Evolutionary conservation across 2,888 invertebrate genomes (phyloP).

Genomic region (Drosophila emarginata): DNA sequence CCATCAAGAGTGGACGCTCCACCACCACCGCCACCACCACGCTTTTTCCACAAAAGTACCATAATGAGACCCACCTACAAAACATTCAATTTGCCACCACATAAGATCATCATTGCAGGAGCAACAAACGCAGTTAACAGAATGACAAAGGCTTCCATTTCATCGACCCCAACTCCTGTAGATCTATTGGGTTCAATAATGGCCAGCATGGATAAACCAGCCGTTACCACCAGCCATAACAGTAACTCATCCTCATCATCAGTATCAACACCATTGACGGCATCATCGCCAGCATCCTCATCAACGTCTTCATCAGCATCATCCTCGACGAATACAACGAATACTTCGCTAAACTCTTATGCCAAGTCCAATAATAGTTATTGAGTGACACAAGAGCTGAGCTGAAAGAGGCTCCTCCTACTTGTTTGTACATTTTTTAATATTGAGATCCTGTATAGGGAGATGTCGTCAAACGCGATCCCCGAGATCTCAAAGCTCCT

Average conservation of each 20-base stretch:
- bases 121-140: conserved; percentile 16
- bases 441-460: not conserved
- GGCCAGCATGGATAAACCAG: conserved; percentile 82
- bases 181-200: conserved; percentile 82
- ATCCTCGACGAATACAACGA: conserved; percentile 45
- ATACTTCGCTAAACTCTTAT: conserved; percentile 51
- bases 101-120: conserved; percentile 66
- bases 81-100: conserved; percentile 64
- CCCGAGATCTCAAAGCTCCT: conserved; percentile 13
- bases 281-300: conserved; percentile 2
- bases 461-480: conserved; percentile 27
- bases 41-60: conserved; percentile 26
- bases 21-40: conserved; percentile 70
- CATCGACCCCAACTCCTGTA: conserved; percentile 52
- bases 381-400: conserved; percentile 30
- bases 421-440: conserved; percentile 8
- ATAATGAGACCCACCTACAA: conserved; percentile 58
- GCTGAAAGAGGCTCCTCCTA: conserved; percentile 60
- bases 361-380: conserved; percentile 56
- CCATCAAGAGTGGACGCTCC: conserved; percentile 32
- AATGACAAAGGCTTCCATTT: conserved; percentile 27
- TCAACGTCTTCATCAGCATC: conserved; percentile 24
- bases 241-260: conserved; percentile 10
- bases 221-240: conserved; percentile 51
- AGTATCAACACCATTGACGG: conserved; percentile 17